Percentiles rank a stretch among this genome's conserved stretches.
Evolutionary conservation across 2,113 vertebrate species (phyloP).

Genomic region (Smithornis capensis): DNA sequence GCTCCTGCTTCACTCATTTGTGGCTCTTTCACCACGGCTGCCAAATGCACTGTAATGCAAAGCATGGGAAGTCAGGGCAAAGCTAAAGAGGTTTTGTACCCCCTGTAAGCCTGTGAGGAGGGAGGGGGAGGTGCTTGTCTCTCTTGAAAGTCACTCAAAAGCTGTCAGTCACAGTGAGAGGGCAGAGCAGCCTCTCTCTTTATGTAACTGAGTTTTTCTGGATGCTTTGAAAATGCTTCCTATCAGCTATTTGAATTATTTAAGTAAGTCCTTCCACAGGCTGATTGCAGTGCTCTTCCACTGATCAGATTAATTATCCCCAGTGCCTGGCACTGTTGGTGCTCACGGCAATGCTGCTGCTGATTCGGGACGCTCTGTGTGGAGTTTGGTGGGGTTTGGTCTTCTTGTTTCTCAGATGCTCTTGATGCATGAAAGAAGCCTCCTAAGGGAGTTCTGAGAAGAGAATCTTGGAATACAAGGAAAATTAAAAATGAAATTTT

Average conservation of each 20-base stretch:
- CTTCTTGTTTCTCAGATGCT: neutral
- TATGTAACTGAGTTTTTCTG: slow-evolving; percentile 8
- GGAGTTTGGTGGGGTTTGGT: neutral
- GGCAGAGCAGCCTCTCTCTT: neutral
- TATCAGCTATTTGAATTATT: slow-evolving; percentile 49
- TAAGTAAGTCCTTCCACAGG: slow-evolving; percentile 11
- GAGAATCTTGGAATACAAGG: slow-evolving; percentile 10
- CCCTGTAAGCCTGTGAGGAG: neutral
- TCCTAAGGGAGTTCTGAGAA: slow-evolving; percentile 5
- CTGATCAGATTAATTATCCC: slow-evolving; percentile 52
- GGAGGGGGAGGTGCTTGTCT: neutral
- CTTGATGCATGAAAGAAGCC: neutral
- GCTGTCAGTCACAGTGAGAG: slow-evolving; percentile 2
- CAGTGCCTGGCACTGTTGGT: neutral
- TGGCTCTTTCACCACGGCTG: neutral
- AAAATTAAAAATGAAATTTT: slow-evolving; percentile 34
- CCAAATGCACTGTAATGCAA: neutral
- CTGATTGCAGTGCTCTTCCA: neutral
- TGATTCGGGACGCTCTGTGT: neutral
- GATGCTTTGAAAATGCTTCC: slow-evolving; percentile 35
- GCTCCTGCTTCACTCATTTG: slow-evolving; percentile 1
- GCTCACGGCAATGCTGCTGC: slow-evolving; percentile 1
- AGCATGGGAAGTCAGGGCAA: neutral
- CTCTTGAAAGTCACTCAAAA: neutral
- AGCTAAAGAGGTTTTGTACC: neutral